Percentiles rank a stretch among this genome's conserved stretches.
These are phyloP conservation scores for Halichoerus grypus DNA, from an alignment of 2,113 vertebrate species.

Conservation along the genomic window DNA sequence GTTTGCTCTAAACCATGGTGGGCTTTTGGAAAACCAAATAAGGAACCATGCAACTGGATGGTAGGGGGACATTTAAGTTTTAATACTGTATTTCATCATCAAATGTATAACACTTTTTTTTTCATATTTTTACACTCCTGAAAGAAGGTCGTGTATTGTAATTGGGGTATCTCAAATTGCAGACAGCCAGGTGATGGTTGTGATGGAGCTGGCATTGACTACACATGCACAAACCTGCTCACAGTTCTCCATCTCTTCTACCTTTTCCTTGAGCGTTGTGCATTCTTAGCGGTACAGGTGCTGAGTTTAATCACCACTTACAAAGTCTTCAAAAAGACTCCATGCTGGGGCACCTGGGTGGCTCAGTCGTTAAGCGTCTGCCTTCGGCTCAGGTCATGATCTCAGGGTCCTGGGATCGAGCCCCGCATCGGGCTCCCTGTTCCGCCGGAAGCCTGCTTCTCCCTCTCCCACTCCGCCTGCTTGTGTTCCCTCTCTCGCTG, in stretches of 20 bases:
- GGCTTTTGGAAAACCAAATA: conserved; percentile 18
- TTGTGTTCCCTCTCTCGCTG: too few species aligned
- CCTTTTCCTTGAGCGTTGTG: background rate
- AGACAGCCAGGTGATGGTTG: background rate
- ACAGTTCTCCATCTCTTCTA: background rate
- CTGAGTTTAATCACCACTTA: background rate
- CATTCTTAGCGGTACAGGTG: background rate
- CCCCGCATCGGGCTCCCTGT: too few species aligned
- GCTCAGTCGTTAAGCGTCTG: too few species aligned
- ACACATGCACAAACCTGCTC: accelerated
- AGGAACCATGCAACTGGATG: background rate
- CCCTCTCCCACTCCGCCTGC: too few species aligned
- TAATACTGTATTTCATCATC: background rate
- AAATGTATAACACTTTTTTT: background rate
- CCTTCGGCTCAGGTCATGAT: too few species aligned
- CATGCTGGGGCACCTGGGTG: background rate
- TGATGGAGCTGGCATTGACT: background rate
- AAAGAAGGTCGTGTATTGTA: background rate
- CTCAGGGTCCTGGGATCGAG: too few species aligned
- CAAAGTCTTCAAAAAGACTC: background rate
- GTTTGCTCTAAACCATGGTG: background rate
- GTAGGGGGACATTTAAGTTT: background rate
- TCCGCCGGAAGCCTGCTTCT: too few species aligned
- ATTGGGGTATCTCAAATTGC: background rate
- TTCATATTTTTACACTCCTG: background rate